Conservation (phyloP, 2,797 vertebrate species). For the Myotis vivesi region DNA sequence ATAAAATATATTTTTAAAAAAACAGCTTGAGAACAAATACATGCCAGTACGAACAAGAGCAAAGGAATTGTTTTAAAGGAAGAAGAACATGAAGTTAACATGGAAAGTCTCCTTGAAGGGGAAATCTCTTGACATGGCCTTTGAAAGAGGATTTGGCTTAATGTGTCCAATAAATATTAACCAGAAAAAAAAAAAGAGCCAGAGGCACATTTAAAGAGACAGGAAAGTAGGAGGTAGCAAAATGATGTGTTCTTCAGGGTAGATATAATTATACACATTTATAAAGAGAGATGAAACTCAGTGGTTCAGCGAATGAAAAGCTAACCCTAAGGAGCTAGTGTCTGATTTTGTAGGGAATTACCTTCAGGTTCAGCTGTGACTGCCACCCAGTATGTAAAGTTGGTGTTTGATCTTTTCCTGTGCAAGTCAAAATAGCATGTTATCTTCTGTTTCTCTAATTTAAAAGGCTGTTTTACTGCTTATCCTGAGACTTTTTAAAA, state of each 20-base stretch:
- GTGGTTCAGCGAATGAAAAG: neutral
- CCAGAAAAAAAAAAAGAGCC: neutral
- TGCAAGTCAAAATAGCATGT: neutral
- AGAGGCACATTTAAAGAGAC: neutral
- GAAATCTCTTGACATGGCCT: neutral
- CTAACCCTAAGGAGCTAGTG: neutral
- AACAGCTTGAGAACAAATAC: neutral
- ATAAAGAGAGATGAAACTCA: neutral
- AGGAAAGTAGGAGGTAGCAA: neutral
- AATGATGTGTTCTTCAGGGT: neutral
- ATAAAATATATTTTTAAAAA: neutral
- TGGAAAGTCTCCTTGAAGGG: neutral
- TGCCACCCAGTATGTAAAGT: neutral
- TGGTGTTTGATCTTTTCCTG: neutral
- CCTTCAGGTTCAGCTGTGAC: neutral
- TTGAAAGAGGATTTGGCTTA: neutral
- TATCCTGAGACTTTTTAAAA: neutral
- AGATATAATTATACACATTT: neutral
- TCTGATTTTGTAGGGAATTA: neutral
- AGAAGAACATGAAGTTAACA: neutral
- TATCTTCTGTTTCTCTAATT: neutral
- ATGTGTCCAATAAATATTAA: neutral
- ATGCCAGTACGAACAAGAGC: neutral
- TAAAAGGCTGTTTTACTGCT: neutral
- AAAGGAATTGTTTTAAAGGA: neutral